Conservation (phyloP, 92 coral and sea anemone genomes). For the Zoanthus sociatus region DNA sequence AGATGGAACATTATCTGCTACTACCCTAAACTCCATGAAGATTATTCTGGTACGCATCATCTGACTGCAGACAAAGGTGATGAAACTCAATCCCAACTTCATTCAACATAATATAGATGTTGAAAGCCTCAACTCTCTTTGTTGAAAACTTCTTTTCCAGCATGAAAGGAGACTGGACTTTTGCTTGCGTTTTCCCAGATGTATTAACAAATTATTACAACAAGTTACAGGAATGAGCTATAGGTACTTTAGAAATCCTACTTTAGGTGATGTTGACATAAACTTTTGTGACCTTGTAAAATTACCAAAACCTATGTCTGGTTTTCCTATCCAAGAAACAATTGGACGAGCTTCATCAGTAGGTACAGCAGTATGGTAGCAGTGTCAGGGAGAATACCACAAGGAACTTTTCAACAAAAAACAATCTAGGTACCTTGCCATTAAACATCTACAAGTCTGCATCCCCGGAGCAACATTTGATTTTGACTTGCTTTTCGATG, state of each 20-base stretch:
- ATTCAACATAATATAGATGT: not conserved
- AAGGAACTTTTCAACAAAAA: constrained; percentile 58
- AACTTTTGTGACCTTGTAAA: constrained; percentile 49
- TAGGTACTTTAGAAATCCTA: constrained; percentile 64
- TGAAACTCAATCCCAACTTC: not conserved
- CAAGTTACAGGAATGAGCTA: constrained; percentile 61
- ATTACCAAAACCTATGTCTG: constrained; percentile 55
- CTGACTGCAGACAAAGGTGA: not conserved
- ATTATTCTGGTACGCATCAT: not conserved
- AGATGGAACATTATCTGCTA: constrained; percentile 53
- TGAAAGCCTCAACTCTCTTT: constrained; percentile 10
- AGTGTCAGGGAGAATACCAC: constrained; percentile 64
- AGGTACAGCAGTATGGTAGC: constrained; percentile 36
- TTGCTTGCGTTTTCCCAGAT: constrained; percentile 52
- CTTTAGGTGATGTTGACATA: constrained; percentile 40
- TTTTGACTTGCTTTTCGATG: constrained; percentile 54
- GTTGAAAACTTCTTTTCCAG: constrained; percentile 10
- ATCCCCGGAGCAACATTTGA: constrained; percentile 53
- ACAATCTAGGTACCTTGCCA: constrained; percentile 70
- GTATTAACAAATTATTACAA: constrained; percentile 51
- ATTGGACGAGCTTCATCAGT: constrained; percentile 4
- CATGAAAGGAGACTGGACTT: constrained; percentile 18
- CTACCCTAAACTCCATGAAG: constrained; percentile 33
- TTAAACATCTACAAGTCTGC: constrained; percentile 56
- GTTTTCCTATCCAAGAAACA: constrained; percentile 54